phyloP scores from a whole-genome alignment of 2,113 vertebrate species.

The Daphoenositta chrysoptera region DNA sequence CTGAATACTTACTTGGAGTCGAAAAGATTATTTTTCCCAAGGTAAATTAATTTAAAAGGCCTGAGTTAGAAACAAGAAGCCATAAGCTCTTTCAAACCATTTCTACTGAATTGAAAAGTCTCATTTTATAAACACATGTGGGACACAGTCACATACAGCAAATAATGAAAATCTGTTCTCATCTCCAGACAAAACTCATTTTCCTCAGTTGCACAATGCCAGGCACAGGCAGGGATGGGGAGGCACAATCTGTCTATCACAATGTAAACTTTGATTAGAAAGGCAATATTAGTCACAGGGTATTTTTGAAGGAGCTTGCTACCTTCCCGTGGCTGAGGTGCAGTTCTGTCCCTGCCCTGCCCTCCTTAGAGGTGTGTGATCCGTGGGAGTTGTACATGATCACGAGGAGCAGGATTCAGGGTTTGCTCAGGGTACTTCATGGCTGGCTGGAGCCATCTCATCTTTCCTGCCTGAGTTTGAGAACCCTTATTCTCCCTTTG shows the following conservation, averaged over 20 bases:
- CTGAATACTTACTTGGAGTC: constrained; percentile 89
- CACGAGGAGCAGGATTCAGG: neutral
- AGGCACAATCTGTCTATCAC: neutral
- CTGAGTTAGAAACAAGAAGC: neutral
- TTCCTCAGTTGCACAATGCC: neutral
- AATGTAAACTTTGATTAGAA: neutral
- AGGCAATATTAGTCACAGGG: neutral
- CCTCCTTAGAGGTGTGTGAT: neutral
- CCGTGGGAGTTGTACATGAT: neutral
- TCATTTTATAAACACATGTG: neutral
- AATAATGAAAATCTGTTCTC: neutral
- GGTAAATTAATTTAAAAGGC: constrained; percentile 65
- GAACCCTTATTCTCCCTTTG: neutral
- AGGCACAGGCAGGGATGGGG: neutral
- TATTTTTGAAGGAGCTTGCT: neutral
- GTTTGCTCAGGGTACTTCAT: neutral
- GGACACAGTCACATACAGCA: neutral
- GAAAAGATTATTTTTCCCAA: constrained; percentile 83
- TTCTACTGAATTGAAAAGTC: neutral
- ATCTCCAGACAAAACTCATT: neutral
- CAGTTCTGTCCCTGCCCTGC: neutral
- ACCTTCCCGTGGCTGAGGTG: neutral
- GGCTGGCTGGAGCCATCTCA: neutral
- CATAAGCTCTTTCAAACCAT: neutral
- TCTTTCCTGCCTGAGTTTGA: neutral